phyloP scores from a whole-genome alignment of 2,113 vertebrate species.

The Antigone vipio region DNA sequence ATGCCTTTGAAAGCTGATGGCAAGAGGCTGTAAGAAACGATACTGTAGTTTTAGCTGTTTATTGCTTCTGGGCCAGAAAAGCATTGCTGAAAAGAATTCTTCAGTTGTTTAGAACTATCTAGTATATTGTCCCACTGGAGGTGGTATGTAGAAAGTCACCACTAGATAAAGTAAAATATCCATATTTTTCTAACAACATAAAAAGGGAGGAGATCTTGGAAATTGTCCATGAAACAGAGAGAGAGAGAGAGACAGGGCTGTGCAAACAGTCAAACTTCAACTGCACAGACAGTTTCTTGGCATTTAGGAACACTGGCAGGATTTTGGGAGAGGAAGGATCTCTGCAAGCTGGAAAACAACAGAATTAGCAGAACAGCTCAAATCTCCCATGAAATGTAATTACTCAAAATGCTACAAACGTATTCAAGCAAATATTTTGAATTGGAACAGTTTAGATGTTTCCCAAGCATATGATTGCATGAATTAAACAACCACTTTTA shows the following conservation, averaged over 20 bases:
- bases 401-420: neutral
- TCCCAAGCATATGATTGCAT: neutral
- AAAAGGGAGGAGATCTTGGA: constrained; percentile 39
- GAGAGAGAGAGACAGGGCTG: neutral
- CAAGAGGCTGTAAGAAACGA: neutral
- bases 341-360: constrained; percentile 19
- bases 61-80: neutral
- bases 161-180: neutral
- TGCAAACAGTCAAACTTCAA: constrained; percentile 13
- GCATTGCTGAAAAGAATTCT: neutral
- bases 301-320: constrained; percentile 19
- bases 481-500: neutral
- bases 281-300: constrained; percentile 38
- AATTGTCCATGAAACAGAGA: neutral
- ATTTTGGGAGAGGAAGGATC: constrained; percentile 26
- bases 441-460: neutral
- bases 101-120: neutral
- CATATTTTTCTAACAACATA: neutral
- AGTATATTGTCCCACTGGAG: neutral
- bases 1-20: neutral
- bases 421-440: neutral
- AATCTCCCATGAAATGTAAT: constrained; percentile 47
- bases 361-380: constrained; percentile 42
- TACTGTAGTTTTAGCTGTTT: fast-evolving
- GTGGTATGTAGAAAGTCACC: neutral